Evolutionary conservation across 2,888 invertebrate species (phyloP), one percentile per base, ranked within the genome.

Genomic region (Habrosyne pyritoides): DNA sequence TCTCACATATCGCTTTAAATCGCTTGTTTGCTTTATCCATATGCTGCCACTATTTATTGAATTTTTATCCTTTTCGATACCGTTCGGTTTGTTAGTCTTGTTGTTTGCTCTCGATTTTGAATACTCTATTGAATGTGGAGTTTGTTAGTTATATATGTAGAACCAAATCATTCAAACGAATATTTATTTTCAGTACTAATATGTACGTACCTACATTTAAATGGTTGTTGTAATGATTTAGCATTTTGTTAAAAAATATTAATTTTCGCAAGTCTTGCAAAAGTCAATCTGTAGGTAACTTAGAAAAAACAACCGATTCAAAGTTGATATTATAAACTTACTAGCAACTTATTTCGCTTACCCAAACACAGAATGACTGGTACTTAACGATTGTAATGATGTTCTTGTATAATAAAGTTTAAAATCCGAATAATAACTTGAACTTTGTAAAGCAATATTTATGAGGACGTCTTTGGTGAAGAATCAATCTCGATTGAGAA

Each of bases 1-100:
- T 77, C 59, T 59, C 60, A 66, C 62, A 62, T 61, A 60, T 65
- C 59, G 61, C 68, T 66, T 66, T 53, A 54, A 60, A 52, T 50
- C 50, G 14, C 10, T 28, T 49, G 49, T 18, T 28, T 49, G 18
- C 10, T 49, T 49, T 28, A 4, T 28, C 18, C 24, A 24, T 61
- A 53, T 50, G 36, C 49, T 52, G 42, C 46, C 52, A 59, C 60
- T 57, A 59, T 66, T 60, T 60, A 56, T 63, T 58, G 60, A 58
- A 52, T 60, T 65, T 59, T 55, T 21, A 50, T 50, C 28, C 0
- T 28, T 18, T 18, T 50, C 28, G 7, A 18, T 26, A 8, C 3
- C 12, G 28, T n/a, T 14, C n/a, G 14, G 21, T 21, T 50, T 28
- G 12, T 21, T 42, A 42, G 18, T 42, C 18, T 42, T 42, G 42